phyloP scores from a whole-genome alignment of 2,888 invertebrate species.

The Bursaphelenchus okinawaensis region DNA sequence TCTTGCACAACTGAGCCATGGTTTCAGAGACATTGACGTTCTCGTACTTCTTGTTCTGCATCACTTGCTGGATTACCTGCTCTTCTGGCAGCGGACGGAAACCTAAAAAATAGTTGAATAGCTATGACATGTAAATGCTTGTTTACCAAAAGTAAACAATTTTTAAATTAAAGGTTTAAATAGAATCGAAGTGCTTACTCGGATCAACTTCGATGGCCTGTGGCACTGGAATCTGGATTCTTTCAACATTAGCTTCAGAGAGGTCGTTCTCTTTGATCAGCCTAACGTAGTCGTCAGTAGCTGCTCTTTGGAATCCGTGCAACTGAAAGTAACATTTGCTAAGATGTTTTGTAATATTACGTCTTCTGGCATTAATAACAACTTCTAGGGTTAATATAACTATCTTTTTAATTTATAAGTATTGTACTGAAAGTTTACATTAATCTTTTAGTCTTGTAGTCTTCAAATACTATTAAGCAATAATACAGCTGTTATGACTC shows the following conservation, averaged over 20 bases:
- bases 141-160: not conserved
- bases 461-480: too few species aligned
- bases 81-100: slow-evolving; percentile 53
- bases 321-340: not conserved
- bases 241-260: slow-evolving; percentile 37
- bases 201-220: slow-evolving; percentile 52
- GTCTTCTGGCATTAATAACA: too few species aligned
- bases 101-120: slow-evolving; percentile 37
- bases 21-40: slow-evolving; percentile 51
- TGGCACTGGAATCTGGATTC: slow-evolving; percentile 52
- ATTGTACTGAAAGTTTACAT: too few species aligned
- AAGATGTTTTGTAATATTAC: too few species aligned
- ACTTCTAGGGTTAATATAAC: too few species aligned
- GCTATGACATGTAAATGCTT: not conserved
- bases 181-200: slow-evolving; percentile 25
- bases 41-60: slow-evolving; percentile 50
- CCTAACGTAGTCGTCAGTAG: slow-evolving; percentile 50
- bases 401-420: too few species aligned
- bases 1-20: slow-evolving; percentile 56
- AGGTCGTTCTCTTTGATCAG: slow-evolving; percentile 47
- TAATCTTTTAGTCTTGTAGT: too few species aligned
- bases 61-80: slow-evolving; percentile 52
- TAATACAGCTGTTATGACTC: not conserved
- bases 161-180: not conserved
- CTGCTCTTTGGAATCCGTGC: slow-evolving; percentile 24